Evolutionary conservation across 2,797 vertebrate species (phyloP).

Genomic region (Balearica regulorum): DNA sequence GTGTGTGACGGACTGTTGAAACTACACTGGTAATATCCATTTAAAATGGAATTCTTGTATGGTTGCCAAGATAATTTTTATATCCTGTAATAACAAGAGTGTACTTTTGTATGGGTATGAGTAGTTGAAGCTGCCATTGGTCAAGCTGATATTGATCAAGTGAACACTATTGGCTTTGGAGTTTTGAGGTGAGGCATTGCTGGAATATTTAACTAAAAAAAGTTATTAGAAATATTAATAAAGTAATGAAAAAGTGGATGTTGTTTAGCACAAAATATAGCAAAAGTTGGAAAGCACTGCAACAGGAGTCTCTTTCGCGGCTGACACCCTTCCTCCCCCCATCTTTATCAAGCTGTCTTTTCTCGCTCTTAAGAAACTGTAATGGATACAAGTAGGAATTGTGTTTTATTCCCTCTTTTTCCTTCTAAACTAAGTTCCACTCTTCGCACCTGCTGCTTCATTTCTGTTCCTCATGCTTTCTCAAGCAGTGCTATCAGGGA

Average conservation of each 20-base stretch:
- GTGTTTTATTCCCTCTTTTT: neutral
- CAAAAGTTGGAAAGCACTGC: neutral
- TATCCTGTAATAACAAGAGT: neutral
- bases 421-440: neutral
- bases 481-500: neutral
- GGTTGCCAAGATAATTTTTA: neutral
- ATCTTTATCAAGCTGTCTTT: neutral
- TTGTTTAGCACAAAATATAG: neutral
- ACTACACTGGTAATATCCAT: neutral
- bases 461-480: neutral
- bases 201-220: neutral
- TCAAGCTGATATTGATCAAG: neutral
- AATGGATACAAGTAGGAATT: neutral
- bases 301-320: neutral
- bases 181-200: neutral
- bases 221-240: neutral
- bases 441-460: neutral
- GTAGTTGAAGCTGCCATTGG: neutral
- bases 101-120: neutral
- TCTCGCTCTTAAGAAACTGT: neutral
- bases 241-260: neutral
- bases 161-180: neutral
- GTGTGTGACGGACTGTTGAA: neutral
- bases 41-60: neutral
- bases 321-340: rapidly evolving